Evolutionary conservation across 2,888 invertebrate genomes (phyloP), one percentile per base, ranked within the genome.

Genomic region (Spisula solida): DNA sequence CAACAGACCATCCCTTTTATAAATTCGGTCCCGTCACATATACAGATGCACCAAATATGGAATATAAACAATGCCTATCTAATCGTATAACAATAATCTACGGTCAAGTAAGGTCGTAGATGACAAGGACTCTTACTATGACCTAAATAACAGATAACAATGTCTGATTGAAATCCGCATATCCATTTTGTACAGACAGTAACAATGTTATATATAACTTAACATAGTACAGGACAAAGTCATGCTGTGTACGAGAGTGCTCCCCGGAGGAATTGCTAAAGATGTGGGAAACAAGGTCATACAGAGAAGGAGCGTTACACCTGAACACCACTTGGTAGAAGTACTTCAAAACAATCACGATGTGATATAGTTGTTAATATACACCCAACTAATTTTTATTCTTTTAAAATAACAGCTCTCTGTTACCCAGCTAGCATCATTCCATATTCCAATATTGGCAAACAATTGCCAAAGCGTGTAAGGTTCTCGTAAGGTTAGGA

Each of bases 61-160:
- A 66, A 25, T 25, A 66, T 66, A 66, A 66, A 66, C 60, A 66
- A 66, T 25, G 1, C 25, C 25, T 66, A 66, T 66, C 60, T 66
- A 66, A 66, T 66, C 60, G 25, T 75, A 16, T 34, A 34, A 31
- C 14, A 34, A 12, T 75, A 75, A 75, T 75, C 75, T 75, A 75
- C 31, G 31, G 75, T 75, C 34, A 75, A 75, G 34, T 34, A 34
- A 75, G 75, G 75, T 75, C 75, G 31, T 34, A 8, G 75, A 75
- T 20, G 34, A 31, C 25, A 75, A 34, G 34, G 75, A 31, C 60
- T 66, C 60, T 66, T 66, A 25, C 25, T 66, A 25, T 66, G 60
- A 25, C 60, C 60, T 66, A 25, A 66, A 66, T 16, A 5, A 66
- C 60, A 66, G 25, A 66, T 66, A 25, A 25, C 51, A 66, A n/a